phyloP scores from a whole-genome alignment of 1,140 invertebrate species.

The Ceratina australensis region DNA sequence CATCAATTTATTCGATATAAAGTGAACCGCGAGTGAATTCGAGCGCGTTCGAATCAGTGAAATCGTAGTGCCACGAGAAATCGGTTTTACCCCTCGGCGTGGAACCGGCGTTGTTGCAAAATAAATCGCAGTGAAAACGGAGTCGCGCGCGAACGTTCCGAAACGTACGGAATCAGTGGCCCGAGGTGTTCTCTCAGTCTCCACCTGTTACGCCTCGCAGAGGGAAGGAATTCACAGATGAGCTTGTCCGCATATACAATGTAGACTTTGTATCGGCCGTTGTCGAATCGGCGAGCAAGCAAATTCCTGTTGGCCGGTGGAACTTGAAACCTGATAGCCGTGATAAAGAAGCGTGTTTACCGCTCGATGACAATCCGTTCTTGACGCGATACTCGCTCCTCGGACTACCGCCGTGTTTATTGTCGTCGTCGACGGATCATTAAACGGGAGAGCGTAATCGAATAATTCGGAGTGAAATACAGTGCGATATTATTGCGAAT shows the following conservation, averaged over 20 bases:
- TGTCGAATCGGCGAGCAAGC: not conserved
- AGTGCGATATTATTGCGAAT: slow-evolving; percentile 35
- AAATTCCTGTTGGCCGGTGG: not conserved
- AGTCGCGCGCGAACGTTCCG: not conserved
- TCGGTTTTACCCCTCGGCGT: not conserved
- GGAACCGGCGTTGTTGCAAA: slow-evolving; percentile 26
- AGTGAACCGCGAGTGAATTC: not conserved
- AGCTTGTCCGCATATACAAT: not conserved
- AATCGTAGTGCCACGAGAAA: not conserved
- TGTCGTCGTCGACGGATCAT: not conserved
- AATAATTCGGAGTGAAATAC: slow-evolving; percentile 18
- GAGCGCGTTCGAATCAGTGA: not conserved
- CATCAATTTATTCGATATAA: too few relatives aligned
- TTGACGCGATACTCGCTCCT: not conserved
- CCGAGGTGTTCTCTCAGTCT: not conserved
- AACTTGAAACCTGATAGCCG: slow-evolving; percentile 6
- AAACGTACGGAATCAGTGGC: not conserved
- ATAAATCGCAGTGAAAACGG: slow-evolving; percentile 33
- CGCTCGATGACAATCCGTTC: not conserved
- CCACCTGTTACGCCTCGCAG: not conserved
- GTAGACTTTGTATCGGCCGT: slow-evolving; percentile 18
- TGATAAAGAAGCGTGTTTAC: not conserved
- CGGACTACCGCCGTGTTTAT: not conserved
- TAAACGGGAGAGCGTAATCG: not conserved
- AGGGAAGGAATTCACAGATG: not conserved